Conservation (phyloP, 92 coral and sea anemone genomes). For the Phenganax marumi region DNA sequence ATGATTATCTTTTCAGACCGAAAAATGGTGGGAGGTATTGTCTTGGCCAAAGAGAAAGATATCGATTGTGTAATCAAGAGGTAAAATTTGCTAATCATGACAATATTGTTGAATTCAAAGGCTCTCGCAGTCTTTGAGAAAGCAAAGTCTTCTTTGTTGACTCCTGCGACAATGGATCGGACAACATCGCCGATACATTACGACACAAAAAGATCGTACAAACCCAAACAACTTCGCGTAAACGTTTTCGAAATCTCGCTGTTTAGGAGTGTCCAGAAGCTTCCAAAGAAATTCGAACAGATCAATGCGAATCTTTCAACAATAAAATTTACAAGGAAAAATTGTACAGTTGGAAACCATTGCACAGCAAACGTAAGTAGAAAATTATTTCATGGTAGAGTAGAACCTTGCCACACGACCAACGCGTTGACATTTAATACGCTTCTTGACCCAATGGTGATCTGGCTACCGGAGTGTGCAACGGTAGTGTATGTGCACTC, state of each 20-base stretch:
- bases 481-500: too few species aligned
- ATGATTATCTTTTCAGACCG: constrained; percentile 58
- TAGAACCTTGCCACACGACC: too few species aligned
- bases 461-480: too few species aligned
- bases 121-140: background rate
- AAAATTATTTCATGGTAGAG: background rate
- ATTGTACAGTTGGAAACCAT: constrained; percentile 70
- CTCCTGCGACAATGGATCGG: background rate
- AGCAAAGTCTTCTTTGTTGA: background rate
- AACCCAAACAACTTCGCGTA: background rate
- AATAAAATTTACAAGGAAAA: constrained; percentile 63
- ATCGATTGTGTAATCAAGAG: constrained; percentile 72
- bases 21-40: constrained; percentile 88
- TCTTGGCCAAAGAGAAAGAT: constrained; percentile 66
- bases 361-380: constrained; percentile 73
- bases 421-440: too few species aligned
- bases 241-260: background rate
- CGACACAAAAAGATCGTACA: background rate
- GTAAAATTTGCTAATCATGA: constrained; percentile 23
- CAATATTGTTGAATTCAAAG: background rate
- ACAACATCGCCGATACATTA: background rate
- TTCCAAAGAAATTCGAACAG: constrained; percentile 69
- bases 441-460: too few species aligned
- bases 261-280: constrained; percentile 67
- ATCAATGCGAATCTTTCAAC: constrained; percentile 75